These are phyloP conservation scores for Phrynocephalus guinanensis DNA, from an alignment of 2,797 vertebrate genomes.

Conservation along the genomic window DNA sequence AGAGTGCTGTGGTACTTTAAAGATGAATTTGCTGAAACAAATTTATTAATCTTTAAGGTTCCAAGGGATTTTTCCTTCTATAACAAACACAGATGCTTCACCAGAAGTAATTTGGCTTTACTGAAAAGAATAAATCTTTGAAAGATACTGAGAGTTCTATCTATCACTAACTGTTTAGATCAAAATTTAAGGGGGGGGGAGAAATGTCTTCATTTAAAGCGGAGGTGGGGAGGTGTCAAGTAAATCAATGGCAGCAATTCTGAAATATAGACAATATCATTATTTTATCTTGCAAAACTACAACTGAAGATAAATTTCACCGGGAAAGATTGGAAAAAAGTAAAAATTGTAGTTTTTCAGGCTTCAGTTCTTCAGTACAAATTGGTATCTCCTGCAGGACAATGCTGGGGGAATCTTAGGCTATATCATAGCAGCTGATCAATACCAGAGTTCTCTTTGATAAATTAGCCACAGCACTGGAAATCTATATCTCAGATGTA, in stretches of 20 bases:
- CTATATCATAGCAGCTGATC: constrained; percentile 49
- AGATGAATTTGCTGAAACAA: background rate
- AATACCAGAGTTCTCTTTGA: constrained; percentile 60
- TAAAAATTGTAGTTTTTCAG: constrained; percentile 33
- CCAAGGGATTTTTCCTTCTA: background rate
- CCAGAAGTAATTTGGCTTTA: background rate
- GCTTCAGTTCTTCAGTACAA: constrained; percentile 35
- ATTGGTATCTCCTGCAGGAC: constrained; percentile 13
- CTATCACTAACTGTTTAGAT: constrained; percentile 39
- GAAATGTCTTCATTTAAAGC: constrained; percentile 22
- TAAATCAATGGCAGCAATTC: constrained; percentile 34
- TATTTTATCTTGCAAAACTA: constrained; percentile 34
- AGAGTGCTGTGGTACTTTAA: background rate
- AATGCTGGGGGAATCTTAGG: background rate
- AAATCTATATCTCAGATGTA: constrained; percentile 64
- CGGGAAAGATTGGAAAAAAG: constrained; percentile 15
- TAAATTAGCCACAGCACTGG: constrained; percentile 55
- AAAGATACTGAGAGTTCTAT: constrained; percentile 19
- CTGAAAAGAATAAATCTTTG: constrained; percentile 2
- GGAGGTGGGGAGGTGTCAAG: constrained; percentile 13
- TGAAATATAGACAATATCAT: constrained; percentile 30
- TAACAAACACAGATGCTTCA: background rate
- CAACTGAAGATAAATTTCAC: constrained; percentile 39
- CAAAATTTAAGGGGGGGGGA: constrained; percentile 29
- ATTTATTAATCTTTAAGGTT: background rate